phyloP scores from a whole-genome alignment of 2,113 vertebrate genomes.

The Rhinogobius similis region DNA sequence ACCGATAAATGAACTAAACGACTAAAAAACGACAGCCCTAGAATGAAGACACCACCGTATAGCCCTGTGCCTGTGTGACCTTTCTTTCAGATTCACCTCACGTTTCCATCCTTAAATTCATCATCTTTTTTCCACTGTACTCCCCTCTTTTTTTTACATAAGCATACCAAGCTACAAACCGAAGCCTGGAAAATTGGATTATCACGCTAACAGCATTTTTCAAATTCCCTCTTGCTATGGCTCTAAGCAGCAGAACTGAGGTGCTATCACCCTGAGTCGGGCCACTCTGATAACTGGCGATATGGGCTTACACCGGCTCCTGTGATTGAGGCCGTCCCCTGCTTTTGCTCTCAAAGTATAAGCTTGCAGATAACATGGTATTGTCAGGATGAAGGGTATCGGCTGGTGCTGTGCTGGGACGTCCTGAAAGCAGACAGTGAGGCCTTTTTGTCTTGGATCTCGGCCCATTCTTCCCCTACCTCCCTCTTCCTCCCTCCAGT shows the following conservation, averaged over 20 bases:
- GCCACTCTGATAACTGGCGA: constrained; percentile 30
- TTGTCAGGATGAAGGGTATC: constrained; percentile 46
- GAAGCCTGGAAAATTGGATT: constrained; percentile 62
- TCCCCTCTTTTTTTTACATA: constrained; percentile 42
- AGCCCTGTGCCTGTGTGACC: not conserved
- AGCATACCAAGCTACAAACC: constrained; percentile 40
- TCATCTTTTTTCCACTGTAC: not conserved
- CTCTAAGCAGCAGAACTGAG: constrained; percentile 31
- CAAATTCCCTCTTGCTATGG: constrained; percentile 47
- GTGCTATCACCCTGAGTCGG: constrained; percentile 28
- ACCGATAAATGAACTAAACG: too few species aligned
- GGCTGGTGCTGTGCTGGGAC: constrained; percentile 24
- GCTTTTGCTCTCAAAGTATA: constrained; percentile 19
- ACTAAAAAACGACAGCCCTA: too few species aligned
- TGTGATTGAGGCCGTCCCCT: constrained; percentile 27
- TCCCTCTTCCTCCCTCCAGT: constrained; percentile 10
- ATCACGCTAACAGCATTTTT: constrained; percentile 59
- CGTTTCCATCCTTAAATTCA: constrained; percentile 9
- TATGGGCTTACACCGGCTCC: constrained; percentile 6
- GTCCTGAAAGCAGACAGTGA: constrained; percentile 38
- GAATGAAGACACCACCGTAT: not conserved
- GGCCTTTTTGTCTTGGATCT: constrained; percentile 40
- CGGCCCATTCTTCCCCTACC: constrained; percentile 12
- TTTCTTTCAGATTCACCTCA: constrained; percentile 1
- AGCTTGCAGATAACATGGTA: constrained; percentile 19